Base-by-base conservation (phyloP, 2,797 vertebrate genomes). In the Antennarius maculatus region DNA sequence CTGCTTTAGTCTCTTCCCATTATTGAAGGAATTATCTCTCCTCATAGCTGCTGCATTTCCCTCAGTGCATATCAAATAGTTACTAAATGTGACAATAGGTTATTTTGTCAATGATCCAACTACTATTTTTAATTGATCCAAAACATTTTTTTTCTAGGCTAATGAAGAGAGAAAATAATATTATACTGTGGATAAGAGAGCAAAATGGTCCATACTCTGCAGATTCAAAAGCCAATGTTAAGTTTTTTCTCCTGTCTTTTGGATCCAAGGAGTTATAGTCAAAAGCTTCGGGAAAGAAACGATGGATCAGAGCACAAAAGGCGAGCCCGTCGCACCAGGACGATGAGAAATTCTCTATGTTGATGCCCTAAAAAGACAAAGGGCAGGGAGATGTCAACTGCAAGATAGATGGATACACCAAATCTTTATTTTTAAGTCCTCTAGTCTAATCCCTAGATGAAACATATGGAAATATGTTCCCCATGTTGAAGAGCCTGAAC, bases 281-380 rank as follows among this genome's bases (percentile, higher is more conserved):
- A 34, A 99, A 99, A 0, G 96, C 96, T 0, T 96, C 94, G 0
- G 98, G 97, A 86, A 99, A 99, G 88, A 96, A 99, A 57, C 96
- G 96, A 84, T 99, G 98, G 58, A 99, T 94, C 42, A 99, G 88
- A 9, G 98, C 98, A 8, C 97, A 99, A 91, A 99, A 99, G 1
- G 98, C 98, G 93, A 99, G 89, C 16, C 98, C 98, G 0, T 99
- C 91, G 1, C 94, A 95, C 98, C 98, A 99, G 56, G 97, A 99
- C 0, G 98, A 99, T 0, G 97, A 99, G 88, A 99, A 99, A 91
- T 99, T 99, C 86, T 99, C 97, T 82, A 99, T 96, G 81, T 93
- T 92, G 79, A 99, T 92, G 0, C 96, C 95, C 98, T 99, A 6
- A 69, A 71, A 50, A 14, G 61, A 50, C 31, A 66, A 85, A 23